Evolutionary conservation across 2,888 invertebrate genomes (phyloP), one percentile per base, ranked within the genome.

Genomic region (Lathronympha strigana): DNA sequence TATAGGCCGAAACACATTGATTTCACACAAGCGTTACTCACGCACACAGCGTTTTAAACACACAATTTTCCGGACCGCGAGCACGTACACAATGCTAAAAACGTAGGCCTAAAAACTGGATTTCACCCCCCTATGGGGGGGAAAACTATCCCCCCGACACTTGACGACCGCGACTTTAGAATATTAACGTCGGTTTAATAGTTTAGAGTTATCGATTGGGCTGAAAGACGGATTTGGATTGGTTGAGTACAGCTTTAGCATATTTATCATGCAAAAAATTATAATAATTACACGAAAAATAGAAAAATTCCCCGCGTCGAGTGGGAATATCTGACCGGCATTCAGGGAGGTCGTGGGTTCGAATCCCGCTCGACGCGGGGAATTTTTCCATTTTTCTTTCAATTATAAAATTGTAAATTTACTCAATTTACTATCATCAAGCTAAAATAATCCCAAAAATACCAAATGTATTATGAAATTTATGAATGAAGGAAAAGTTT

Each of bases 51-150:
- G 61, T 69, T 72, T 71, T 76, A 74, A 74, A 64, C 64, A 64
- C 51, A 58, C 64, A 64, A 64, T 64, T 64, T 63, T 58, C 58
- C 58, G 31, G 51, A 13, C 8, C 78, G 79, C 80, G 80, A 76
- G 83, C 82, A 81, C 82, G 86, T 61, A 68, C 68, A 76, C 78
- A 77, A 81, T 86, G 79, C 88, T 87, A 88, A 90, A 90, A 90
- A 87, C 85, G 80, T 33, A 89, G 90, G 90, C 90, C 90, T 89
- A 90, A 90, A 91, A 91, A 90, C 86, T 78, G 83, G 73, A 83
- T 87, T 87, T 81, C 76, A 75, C 73, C 79, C 76, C 71, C 68
- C 62, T 66, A 54, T 51, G 54, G 64, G 63, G 73, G 74, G 74
- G n/a, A n/a, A 68, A 69, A 88, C 88, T 88, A 89, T 88, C 84